A percentile compares a stretch with the other conserved stretches of the same genome.
Evolutionary conservation across 2,113 vertebrate genomes (phyloP).

Genomic region (Eonycteris spelaea): DNA sequence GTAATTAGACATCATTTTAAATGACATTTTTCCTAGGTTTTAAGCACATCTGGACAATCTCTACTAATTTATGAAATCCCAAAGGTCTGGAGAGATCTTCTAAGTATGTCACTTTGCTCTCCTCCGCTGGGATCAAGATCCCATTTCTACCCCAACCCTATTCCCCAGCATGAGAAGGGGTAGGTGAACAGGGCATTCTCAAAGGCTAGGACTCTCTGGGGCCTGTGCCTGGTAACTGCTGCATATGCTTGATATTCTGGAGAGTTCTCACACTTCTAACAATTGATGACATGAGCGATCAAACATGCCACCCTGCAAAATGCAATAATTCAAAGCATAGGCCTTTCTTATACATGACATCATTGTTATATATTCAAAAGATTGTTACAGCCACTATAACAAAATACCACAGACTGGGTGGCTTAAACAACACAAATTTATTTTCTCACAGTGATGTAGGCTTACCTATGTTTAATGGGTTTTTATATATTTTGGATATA

Average conservation of each 20-base stretch:
- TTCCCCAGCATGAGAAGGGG: no score
- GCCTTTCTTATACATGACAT: background rate
- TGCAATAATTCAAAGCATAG: background rate
- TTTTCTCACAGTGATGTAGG: background rate
- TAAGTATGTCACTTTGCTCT: no score
- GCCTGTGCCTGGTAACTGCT: background rate
- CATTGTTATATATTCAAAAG: background rate
- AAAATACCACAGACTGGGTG: background rate
- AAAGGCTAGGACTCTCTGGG: background rate
- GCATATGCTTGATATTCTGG: background rate
- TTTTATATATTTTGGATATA: background rate
- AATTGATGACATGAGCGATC: background rate
- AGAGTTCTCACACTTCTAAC: background rate
- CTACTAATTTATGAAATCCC: conserved; percentile 16
- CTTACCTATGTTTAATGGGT: background rate
- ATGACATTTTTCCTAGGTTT: conserved; percentile 43
- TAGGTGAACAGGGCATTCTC: background rate
- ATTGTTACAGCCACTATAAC: background rate
- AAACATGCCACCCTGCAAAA: background rate
- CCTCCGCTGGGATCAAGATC: no score
- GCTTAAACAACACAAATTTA: background rate
- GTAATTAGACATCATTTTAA: conserved; percentile 57
- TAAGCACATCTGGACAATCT: conserved; percentile 39
- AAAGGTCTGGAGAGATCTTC: background rate
- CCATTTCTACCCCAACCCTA: no score